phyloP scores from a whole-genome alignment of 2,888 invertebrate species.

The Epistrophe eligans region DNA sequence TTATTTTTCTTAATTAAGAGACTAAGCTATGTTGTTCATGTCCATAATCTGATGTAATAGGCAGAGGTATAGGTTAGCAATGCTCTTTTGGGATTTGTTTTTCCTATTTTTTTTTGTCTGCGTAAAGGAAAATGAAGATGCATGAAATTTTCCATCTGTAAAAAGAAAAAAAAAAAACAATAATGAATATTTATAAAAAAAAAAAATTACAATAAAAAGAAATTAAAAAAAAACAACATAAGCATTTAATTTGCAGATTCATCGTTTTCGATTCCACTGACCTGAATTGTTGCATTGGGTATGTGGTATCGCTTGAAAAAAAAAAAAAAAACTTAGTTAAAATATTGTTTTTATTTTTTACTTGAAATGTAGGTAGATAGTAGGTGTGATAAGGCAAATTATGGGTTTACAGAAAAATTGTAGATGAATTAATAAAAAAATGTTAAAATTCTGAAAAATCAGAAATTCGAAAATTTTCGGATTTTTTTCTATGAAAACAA shows the following conservation, averaged over 20 bases:
- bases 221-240: not conserved
- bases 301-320: too few species aligned
- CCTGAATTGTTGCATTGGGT: not conserved
- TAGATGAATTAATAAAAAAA: too few species aligned
- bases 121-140: not conserved
- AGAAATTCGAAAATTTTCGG: too few species aligned
- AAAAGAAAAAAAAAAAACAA: not conserved
- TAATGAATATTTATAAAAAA: not conserved
- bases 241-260: not conserved
- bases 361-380: too few species aligned
- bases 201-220: not conserved
- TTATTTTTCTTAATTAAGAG: not conserved
- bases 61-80: conserved; percentile 4
- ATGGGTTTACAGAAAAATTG: too few species aligned
- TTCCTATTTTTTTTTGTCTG: not conserved
- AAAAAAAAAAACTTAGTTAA: too few species aligned
- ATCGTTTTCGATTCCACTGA: not conserved
- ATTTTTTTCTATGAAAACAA: too few species aligned
- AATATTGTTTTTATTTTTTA: too few species aligned
- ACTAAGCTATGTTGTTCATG: not conserved
- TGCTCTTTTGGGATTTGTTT: not conserved
- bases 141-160: conserved; percentile 1
- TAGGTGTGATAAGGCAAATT: too few species aligned
- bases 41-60: conserved; percentile 3
- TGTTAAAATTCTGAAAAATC: too few species aligned